phyloP scores from a whole-genome alignment of 2,113 vertebrate genomes.

The Hyaena hyaena region DNA sequence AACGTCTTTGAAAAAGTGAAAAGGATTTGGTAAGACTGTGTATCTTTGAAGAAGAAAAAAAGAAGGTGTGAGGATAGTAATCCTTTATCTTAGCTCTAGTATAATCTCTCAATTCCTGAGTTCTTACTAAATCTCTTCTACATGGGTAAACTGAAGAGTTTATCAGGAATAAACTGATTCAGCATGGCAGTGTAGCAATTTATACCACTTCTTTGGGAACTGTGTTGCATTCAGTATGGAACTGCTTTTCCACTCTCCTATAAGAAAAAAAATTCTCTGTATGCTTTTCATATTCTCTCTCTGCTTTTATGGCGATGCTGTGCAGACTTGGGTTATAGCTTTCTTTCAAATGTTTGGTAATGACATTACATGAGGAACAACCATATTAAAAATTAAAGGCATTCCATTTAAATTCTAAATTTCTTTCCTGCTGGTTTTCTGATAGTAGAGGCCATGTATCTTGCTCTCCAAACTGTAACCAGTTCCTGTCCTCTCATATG shows the following conservation, averaged over 20 bases:
- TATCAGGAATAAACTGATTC: not conserved
- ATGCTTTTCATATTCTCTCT: slow-evolving; percentile 1
- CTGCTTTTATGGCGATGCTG: not conserved
- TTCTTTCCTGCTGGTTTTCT: slow-evolving; percentile 25
- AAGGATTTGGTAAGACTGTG: not conserved
- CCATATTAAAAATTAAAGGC: not conserved
- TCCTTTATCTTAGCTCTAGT: not conserved
- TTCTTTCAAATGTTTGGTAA: slow-evolving; percentile 47
- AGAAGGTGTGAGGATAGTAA: not conserved
- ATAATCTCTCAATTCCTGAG: not conserved
- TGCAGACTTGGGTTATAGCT: not conserved
- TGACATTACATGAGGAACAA: not conserved
- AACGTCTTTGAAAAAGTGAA: slow-evolving; percentile 19
- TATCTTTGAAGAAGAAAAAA: not conserved
- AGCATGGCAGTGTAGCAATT: not conserved
- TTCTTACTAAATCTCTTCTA: not conserved
- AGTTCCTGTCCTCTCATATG: not conserved
- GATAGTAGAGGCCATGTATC: not conserved
- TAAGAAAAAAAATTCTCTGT: not conserved
- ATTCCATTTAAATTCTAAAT: slow-evolving; percentile 50
- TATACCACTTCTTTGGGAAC: not conserved
- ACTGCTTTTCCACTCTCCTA: not conserved
- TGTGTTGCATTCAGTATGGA: not conserved
- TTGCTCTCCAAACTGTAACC: slow-evolving; percentile 23
- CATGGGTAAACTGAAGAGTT: not conserved